Evolutionary conservation across 2,888 invertebrate species (phyloP), one percentile per base, ranked within the genome.

Genomic region (Lasioglossum marginatum): DNA sequence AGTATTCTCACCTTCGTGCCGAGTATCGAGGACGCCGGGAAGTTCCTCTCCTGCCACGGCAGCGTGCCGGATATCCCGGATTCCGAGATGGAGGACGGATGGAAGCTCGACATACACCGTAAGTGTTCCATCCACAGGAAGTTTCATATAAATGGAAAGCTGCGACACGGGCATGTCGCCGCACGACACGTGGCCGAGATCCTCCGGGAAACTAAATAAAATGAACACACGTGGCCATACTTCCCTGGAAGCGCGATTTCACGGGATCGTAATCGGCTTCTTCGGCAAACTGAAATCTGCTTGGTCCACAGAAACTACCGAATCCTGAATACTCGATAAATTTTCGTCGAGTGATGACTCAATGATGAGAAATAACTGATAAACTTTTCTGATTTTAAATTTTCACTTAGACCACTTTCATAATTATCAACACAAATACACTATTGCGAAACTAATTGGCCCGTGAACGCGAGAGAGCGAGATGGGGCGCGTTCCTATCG

Each of bases 61-160:
- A 97, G 97, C 91, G 98, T 98, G 93, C 96, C 97, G 80, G 96
- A 96, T 92, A 97, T 98, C 92, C 96, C 97, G 4, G 97, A 97
- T 93, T 97, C 97, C 68, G 97, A 97, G 63, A 96, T 97, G 90
- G 97, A 98, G 95, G 97, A 98, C 93, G 97, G 96, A 85, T 98
- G 98, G 97, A 97, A 97, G 94, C 96, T 98, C 92, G 97, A 97
- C 95, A 97, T 98, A 92, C 97, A 98, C 94, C 98, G 98, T 98
- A 96, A 98, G 98, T 97, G 91, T 92, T 90, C 89, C 80, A 72
- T 71, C 52, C 77, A 37, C 72, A 68, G 63, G 68, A 74, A 77
- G 68, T 80, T 74, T 80, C 70, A 71, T 73, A 79, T 77, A 73
- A 66, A 66, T 66, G 66, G 31, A 66, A 66, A 66, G 66, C 66